Base-by-base conservation (phyloP, 2,888 invertebrate genomes). In the Ophion costatus region DNA sequence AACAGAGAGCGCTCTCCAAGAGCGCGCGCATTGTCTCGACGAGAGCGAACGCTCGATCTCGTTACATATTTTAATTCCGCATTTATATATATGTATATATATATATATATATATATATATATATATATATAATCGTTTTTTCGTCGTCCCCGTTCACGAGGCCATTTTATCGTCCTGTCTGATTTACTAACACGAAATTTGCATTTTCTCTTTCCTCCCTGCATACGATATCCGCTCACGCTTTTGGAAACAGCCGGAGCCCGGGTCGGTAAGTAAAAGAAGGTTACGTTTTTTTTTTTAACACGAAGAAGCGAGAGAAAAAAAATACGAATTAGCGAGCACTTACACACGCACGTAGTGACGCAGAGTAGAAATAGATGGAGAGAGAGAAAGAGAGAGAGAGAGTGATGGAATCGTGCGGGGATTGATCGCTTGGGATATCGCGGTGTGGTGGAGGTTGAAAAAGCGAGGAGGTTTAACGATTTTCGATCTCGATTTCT, bases 181-280 rank as follows among this genome's bases (percentile, higher is more conserved):
- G 84, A 77, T 85, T 86, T 80, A 88, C 87, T 87, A 87, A 87
- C 86, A 67, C 83, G 89, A 87, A 90, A 88, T 91, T 80, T 59
- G 66, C 89, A 91, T 90, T 92, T 93, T 93, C 87, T 93, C 80
- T 82, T 86, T 86, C 71, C 77, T 61, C 71, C 79, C 74, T 63
- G 79, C 79, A 42, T 71, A 75, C 82, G 71, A 79, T 69, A 80
- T 76, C 67, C 69, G 66, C 73, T 59, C 90, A 92, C 90, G 73
- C 93, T 88, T 90, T 89, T 87, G 90, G 90, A 88, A 88, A 90
- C 91, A 92, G 92, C 92, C 89, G 94, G 94, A 93, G 94, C 94
- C 89, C 93, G 94, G 88, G 93, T 94, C 73, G 94, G 94, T 94
- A 91, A 94, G 94, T 94, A 89, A 80, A 84, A 85, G 64, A 83